phyloP scores from a whole-genome alignment of 2,113 vertebrate genomes.

The Callaeas wilsoni region DNA sequence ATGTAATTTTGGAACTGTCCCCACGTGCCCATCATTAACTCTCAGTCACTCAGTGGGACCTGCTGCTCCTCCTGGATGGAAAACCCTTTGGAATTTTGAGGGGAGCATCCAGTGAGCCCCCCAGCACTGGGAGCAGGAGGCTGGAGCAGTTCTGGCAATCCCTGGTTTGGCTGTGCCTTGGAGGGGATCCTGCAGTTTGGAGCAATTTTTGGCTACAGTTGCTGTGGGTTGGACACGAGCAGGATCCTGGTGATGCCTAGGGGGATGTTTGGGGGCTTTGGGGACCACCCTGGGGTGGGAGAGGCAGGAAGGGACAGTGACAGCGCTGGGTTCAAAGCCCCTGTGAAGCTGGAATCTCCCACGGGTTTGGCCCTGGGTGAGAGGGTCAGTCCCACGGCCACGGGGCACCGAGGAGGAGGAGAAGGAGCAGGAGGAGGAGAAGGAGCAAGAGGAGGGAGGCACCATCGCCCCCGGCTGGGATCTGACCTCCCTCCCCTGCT shows the following conservation, averaged over 20 bases:
- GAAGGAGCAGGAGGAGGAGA: neutral
- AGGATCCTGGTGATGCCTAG: neutral
- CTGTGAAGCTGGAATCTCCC: neutral
- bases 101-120: neutral
- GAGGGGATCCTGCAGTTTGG: neutral
- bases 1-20: neutral
- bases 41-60: neutral
- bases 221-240: neutral
- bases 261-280: too few relatives aligned
- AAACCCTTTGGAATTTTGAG: neutral
- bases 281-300: neutral
- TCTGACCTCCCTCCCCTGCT: neutral
- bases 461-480: fast-evolving
- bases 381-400: too few relatives aligned
- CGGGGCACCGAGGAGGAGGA: neutral
- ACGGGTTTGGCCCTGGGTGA: too few relatives aligned
- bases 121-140: neutral
- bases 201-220: neutral
- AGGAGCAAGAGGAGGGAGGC: neutral
- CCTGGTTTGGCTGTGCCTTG: neutral
- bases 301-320: neutral
- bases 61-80: neutral
- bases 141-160: neutral
- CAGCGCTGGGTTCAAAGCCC: neutral
- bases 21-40: fast-evolving